These are phyloP conservation scores for Tetrao urogallus DNA, from an alignment of 2,113 vertebrate genomes.

Conservation along the genomic window DNA sequence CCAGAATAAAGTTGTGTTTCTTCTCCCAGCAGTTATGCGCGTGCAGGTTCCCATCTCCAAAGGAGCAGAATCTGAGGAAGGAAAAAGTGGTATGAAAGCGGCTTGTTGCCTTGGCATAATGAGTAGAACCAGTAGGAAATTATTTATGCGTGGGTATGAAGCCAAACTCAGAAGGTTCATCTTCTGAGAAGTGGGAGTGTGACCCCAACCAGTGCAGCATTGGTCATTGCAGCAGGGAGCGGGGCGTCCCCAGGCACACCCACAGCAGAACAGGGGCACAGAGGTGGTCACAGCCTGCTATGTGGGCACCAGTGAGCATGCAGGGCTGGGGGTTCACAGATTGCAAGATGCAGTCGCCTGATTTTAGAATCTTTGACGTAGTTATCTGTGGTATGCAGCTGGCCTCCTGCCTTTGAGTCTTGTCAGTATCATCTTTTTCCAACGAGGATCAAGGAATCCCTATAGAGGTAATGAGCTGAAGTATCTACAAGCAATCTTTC, in stretches of 20 bases:
- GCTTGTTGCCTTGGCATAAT: background rate
- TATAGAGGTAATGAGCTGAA: background rate
- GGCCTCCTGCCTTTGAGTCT: background rate
- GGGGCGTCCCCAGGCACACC: background rate
- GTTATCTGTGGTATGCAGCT: background rate
- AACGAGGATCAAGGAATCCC: background rate
- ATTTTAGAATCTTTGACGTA: background rate
- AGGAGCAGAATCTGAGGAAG: background rate
- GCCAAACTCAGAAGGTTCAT: fast-evolving
- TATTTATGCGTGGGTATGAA: background rate
- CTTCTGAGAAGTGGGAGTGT: background rate
- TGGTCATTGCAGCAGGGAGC: background rate
- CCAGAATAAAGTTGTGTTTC: background rate
- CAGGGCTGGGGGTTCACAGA: background rate
- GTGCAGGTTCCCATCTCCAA: fast-evolving
- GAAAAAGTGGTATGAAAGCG: background rate
- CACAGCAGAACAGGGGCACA: background rate
- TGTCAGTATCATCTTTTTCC: background rate
- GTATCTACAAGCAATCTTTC: background rate
- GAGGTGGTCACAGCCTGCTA: background rate
- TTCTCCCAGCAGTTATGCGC: background rate
- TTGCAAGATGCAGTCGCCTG: background rate
- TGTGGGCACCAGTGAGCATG: background rate
- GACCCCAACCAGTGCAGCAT: fast-evolving
- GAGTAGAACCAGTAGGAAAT: background rate